Conservation (phyloP, 64 coral and sea anemone species). For the Montipora sp. region DNA sequence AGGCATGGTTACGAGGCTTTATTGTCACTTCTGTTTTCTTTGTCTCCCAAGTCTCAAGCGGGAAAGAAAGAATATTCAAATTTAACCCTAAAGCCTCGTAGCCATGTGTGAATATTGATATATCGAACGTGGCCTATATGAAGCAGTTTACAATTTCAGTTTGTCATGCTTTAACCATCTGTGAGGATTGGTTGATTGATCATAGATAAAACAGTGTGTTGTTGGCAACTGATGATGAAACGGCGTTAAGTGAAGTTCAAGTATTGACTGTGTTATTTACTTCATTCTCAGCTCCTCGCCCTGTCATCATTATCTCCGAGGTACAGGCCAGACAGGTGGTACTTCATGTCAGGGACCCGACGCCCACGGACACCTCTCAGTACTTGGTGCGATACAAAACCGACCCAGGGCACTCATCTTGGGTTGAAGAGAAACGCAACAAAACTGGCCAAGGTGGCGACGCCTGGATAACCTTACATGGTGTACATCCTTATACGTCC, state of each 20-base stretch:
- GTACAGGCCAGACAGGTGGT: background rate
- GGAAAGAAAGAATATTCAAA: too few species aligned
- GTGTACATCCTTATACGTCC: constrained; percentile 38
- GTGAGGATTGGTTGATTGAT: too few species aligned
- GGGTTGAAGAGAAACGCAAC: background rate
- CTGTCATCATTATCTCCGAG: constrained; percentile 27
- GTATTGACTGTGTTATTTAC: background rate
- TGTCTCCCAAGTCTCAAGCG: too few species aligned
- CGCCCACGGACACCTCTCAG: constrained; percentile 38
- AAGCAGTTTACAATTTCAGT: too few species aligned
- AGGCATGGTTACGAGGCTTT: too few species aligned
- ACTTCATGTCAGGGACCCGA: constrained; percentile 35
- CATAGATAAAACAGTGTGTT: too few species aligned
- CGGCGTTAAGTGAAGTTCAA: background rate
- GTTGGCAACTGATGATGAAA: too few species aligned
- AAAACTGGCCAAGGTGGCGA: background rate
- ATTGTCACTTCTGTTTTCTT: too few species aligned
- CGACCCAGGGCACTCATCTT: background rate
- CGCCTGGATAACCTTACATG: background rate
- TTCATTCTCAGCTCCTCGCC: constrained; percentile 37
- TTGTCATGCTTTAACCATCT: too few species aligned
- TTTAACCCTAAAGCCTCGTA: too few species aligned
- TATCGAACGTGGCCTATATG: too few species aligned
- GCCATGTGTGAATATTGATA: too few species aligned
- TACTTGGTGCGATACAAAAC: constrained; percentile 59